A percentile compares a stretch with the other conserved stretches of the same genome.
These are phyloP conservation scores for Julus scanicus DNA, from an alignment of 2,888 invertebrate genomes.

Conservation along the genomic window DNA sequence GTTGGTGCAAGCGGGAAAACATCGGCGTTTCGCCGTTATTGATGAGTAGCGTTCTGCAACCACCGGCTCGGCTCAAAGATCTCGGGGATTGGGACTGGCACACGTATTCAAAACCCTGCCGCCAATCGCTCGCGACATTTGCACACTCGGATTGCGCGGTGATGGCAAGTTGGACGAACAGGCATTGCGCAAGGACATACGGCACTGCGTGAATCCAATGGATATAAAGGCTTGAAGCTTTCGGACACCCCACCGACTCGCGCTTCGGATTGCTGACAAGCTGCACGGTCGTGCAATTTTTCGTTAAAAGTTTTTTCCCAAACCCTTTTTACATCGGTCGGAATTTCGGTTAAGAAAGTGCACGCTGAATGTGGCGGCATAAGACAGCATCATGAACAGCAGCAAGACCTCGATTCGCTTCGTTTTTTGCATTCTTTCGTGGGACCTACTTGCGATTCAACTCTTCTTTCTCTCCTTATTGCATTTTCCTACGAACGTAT, in stretches of 20 bases:
- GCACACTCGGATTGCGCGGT: background rate
- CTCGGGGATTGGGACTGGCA: background rate
- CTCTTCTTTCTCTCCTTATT: background rate
- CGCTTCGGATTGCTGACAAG: background rate
- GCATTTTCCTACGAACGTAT: constrained; percentile 7
- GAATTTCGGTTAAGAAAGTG: background rate
- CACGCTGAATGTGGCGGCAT: background rate
- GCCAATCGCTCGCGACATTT: background rate
- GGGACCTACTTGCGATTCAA: constrained; percentile 3
- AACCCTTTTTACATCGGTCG: background rate
- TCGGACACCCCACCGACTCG: background rate
- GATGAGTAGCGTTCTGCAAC: background rate
- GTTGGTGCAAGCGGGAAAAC: constrained; percentile 13
- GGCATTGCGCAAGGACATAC: constrained; percentile 2
- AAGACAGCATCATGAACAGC: background rate
- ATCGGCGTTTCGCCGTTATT: constrained; percentile 5
- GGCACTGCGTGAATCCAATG: background rate
- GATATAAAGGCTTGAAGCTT: background rate
- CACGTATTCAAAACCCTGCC: background rate
- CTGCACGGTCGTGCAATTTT: background rate
- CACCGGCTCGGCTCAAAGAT: constrained; percentile 25
- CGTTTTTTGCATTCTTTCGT: background rate
- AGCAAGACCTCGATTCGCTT: background rate
- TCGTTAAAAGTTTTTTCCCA: background rate
- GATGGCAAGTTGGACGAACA: background rate